Conservation (phyloP, 2,797 vertebrate species). For the Ptychadena robeensis region DNA sequence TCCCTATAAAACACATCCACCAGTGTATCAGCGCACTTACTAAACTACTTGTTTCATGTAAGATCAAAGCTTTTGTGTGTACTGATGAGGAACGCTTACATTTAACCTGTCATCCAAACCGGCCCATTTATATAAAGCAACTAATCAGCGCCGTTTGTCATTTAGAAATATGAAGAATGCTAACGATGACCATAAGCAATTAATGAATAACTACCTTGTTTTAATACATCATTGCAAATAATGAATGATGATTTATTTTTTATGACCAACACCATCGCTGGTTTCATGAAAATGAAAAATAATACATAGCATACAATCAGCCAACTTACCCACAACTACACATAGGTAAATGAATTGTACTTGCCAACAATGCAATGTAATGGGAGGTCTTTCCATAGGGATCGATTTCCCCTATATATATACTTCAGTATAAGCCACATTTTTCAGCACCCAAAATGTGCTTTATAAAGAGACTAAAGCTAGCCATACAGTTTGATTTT, state of each 20-base stretch:
- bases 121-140: not conserved
- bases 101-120: not conserved
- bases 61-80: not conserved
- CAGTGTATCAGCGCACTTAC: not conserved
- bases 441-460: too few species aligned
- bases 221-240: not conserved
- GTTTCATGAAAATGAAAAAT: too few species aligned
- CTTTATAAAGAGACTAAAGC: too few species aligned
- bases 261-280: not conserved
- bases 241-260: not conserved
- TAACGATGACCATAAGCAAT: not conserved
- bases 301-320: too few species aligned
- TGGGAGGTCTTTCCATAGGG: too few species aligned
- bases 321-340: not conserved
- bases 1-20: not conserved
- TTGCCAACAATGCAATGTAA: too few species aligned
- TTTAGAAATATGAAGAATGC: not conserved
- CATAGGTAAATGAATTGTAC: not conserved
- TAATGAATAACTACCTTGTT: not conserved
- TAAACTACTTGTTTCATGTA: not conserved
- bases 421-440: too few species aligned
- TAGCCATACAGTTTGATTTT: too few species aligned
- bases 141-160: too few species aligned
- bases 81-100: not conserved
- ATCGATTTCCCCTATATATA: too few species aligned